Evolutionary conservation across 1,140 invertebrate genomes (phyloP).

Genomic region (Nylanderia fulva): DNA sequence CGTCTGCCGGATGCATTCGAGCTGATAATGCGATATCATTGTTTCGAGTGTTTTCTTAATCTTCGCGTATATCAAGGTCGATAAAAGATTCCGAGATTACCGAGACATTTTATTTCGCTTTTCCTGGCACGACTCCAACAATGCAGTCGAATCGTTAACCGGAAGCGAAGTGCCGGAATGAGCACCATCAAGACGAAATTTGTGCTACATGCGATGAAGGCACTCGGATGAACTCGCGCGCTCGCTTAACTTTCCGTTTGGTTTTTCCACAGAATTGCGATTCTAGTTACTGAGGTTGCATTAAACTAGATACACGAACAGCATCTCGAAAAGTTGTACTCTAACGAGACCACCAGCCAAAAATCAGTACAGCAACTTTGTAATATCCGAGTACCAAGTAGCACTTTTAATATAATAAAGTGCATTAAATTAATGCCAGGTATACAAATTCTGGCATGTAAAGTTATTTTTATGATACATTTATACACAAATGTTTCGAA

Average conservation of each 20-base stretch:
- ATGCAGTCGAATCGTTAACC: constrained; percentile 41
- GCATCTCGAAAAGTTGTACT: background rate
- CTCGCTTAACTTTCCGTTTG: constrained; percentile 43
- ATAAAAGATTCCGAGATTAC: constrained; percentile 26
- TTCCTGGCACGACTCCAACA: constrained; percentile 50
- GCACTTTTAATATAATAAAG: background rate
- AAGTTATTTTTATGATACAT: background rate
- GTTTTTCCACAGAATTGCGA: constrained; percentile 24
- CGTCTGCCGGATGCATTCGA: background rate
- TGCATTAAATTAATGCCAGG: background rate
- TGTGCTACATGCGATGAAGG: constrained; percentile 38
- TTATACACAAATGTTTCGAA: background rate
- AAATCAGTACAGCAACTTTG: background rate
- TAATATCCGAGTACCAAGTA: background rate
- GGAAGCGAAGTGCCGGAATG: constrained; percentile 54
- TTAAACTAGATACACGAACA: constrained; percentile 14
- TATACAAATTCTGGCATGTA: background rate
- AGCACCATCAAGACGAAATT: constrained; percentile 51
- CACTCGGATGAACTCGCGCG: constrained; percentile 44
- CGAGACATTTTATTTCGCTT: constrained; percentile 45
- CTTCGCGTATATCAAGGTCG: constrained; percentile 28
- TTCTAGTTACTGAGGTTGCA: background rate
- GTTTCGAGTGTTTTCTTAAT: constrained; percentile 43
- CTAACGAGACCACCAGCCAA: background rate
- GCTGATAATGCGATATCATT: constrained; percentile 45